Percentiles rank a stretch among this genome's conserved stretches.
Conservation (phyloP, 1,140 invertebrate species). For the Stratiolaelaps scimitus region DNA sequence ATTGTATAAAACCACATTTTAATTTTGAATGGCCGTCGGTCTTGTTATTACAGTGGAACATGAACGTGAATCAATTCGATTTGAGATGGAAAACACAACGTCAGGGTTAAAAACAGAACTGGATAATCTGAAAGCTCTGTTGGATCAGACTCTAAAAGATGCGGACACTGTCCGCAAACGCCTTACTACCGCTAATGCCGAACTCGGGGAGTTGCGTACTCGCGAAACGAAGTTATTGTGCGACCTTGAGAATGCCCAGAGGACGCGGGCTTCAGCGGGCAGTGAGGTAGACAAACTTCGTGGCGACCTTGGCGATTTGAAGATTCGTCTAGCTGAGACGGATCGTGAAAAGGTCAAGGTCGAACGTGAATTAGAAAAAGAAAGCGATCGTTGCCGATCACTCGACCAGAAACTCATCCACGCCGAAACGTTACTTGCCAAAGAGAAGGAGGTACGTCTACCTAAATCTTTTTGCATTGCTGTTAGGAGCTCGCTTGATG, state of each 20-base stretch:
- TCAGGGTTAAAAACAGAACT: slow-evolving; percentile 34
- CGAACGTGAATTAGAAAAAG: not conserved
- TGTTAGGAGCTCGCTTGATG: no score
- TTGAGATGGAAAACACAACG: slow-evolving; percentile 31
- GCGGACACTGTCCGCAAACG: slow-evolving; percentile 33
- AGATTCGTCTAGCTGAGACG: not conserved
- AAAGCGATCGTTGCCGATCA: not conserved
- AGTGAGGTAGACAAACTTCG: not conserved
- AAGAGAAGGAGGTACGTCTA: slow-evolving; percentile 32
- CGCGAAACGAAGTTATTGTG: not conserved
- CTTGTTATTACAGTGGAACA: not conserved
- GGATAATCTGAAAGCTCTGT: slow-evolving; percentile 33
- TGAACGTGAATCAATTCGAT: slow-evolving; percentile 17
- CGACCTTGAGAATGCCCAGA: slow-evolving; percentile 12
- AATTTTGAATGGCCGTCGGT: not conserved
- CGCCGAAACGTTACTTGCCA: slow-evolving; percentile 6
- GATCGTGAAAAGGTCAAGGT: not conserved
- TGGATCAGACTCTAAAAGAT: slow-evolving; percentile 33
- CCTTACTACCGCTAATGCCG: slow-evolving; percentile 28
- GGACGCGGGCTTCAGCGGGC: not conserved
- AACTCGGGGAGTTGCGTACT: not conserved
- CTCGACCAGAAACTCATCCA: slow-evolving; percentile 21
- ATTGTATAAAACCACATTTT: not conserved
- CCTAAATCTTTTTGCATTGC: not conserved
- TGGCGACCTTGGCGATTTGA: slow-evolving; percentile 5